A percentile compares a stretch with the other conserved stretches of the same genome.
phyloP scores from a whole-genome alignment of 2,888 invertebrate genomes.

The Caenorhabditis sp. region DNA sequence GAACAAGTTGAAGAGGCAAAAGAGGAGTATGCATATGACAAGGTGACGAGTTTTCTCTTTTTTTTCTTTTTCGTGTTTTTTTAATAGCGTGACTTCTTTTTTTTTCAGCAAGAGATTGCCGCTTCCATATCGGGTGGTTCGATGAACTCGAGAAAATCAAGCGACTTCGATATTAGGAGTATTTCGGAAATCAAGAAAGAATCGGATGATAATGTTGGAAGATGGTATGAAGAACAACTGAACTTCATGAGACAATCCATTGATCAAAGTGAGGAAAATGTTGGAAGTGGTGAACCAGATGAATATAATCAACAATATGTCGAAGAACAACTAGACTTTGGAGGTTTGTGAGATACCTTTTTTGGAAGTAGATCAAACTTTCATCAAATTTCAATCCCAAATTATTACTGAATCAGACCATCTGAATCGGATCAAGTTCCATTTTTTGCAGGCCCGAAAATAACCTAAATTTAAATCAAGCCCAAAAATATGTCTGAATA shows the following conservation, averaged over 20 bases:
- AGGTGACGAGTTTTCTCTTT: neutral
- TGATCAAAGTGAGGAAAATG: slow-evolving; percentile 42
- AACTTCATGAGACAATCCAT: slow-evolving; percentile 56
- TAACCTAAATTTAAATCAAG: too few relatives aligned
- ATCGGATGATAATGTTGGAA: slow-evolving; percentile 29
- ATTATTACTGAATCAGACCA: too few relatives aligned
- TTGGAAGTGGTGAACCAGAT: slow-evolving; percentile 9
- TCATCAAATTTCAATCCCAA: too few relatives aligned
- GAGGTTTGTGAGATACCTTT: slow-evolving; percentile 8
- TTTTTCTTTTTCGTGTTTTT: neutral
- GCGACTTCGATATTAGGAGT: slow-evolving; percentile 35
- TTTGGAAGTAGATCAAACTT: too few relatives aligned
- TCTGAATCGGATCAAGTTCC: too few relatives aligned
- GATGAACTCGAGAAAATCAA: slow-evolving; percentile 32
- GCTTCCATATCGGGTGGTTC: slow-evolving; percentile 21
- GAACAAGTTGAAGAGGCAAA: neutral
- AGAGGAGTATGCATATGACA: neutral
- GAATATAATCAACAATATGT: slow-evolving; percentile 28
- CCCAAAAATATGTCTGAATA: too few relatives aligned
- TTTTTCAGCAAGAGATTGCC: slow-evolving; percentile 9
- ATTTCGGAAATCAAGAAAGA: slow-evolving; percentile 31
- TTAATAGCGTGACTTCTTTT: neutral
- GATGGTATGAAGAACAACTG: slow-evolving; percentile 55
- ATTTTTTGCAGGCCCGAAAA: too few relatives aligned
- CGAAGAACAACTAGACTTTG: slow-evolving; percentile 24